Percentiles rank a stretch among this genome's conserved stretches.
Conservation (phyloP, 2,797 vertebrate species). For the Pseudochaenichthys georgianus region DNA sequence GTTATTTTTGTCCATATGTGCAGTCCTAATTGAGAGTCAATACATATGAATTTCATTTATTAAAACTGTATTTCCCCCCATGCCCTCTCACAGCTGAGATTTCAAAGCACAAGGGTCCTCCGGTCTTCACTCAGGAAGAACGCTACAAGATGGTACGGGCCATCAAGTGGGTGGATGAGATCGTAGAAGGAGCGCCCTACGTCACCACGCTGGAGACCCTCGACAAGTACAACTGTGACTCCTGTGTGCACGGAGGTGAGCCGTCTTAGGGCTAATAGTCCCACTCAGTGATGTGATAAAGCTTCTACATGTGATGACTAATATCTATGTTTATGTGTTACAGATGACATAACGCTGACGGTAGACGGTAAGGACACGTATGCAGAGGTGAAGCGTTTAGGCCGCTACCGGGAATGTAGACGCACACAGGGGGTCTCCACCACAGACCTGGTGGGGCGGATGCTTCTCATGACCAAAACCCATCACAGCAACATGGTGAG, state of each 20-base stretch:
- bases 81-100: constrained; percentile 88
- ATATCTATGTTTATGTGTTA: constrained; percentile 15
- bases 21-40: too few species aligned
- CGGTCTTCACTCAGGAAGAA: constrained; percentile 96
- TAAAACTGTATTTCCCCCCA: background rate
- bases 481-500: constrained; percentile 96
- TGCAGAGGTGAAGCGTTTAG: constrained; percentile 92
- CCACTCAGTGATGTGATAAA: background rate
- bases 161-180: constrained; percentile 99
- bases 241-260: constrained; percentile 89
- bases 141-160: constrained; percentile 97
- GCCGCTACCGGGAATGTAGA: constrained; percentile 95
- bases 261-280: background rate
- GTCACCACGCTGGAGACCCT: constrained; percentile 96
- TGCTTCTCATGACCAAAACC: constrained; percentile 97
- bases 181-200: constrained; percentile 95
- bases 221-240: constrained; percentile 94
- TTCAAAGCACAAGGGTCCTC: constrained; percentile 96
- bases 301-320: background rate
- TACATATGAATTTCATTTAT: background rate
- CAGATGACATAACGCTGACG: constrained; percentile 97
- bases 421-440: constrained; percentile 98
- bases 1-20: too few species aligned
- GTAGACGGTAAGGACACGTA: constrained; percentile 96
- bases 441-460: constrained; percentile 96